Conservation (phyloP, 1,140 invertebrate species). For the Antheraea mylitta region DNA sequence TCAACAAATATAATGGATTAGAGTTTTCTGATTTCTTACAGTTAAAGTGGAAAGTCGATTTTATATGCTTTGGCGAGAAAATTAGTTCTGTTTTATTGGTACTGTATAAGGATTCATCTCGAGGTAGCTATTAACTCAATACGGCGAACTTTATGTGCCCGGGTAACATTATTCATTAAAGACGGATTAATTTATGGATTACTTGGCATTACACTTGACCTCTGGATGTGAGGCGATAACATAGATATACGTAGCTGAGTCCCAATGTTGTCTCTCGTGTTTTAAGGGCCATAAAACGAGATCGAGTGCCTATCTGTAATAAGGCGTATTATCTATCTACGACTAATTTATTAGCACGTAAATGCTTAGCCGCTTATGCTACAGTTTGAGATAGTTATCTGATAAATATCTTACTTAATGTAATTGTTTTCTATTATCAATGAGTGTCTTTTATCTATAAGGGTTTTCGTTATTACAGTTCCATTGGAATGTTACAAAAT, state of each 20-base stretch:
- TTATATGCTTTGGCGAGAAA: neutral
- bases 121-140: slow-evolving; percentile 12
- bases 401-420: neutral
- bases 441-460: no score
- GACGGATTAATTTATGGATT: slow-evolving; percentile 7
- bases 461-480: no score
- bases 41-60: neutral
- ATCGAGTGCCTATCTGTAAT: neutral
- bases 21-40: neutral
- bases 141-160: slow-evolving; percentile 5
- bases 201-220: neutral
- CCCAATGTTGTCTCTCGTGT: neutral
- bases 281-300: neutral
- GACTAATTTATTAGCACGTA: neutral
- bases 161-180: slow-evolving; percentile 11
- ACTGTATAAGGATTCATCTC: slow-evolving; percentile 9
- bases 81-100: slow-evolving; percentile 14
- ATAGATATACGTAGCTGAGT: neutral
- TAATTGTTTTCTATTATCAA: neutral
- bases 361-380: neutral
- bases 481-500: no score
- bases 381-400: neutral
- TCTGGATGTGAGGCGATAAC: neutral
- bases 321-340: neutral
- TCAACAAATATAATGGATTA: no score